Conservation (phyloP, 2,797 vertebrate genomes). For the Megalops cyprinoides region DNA sequence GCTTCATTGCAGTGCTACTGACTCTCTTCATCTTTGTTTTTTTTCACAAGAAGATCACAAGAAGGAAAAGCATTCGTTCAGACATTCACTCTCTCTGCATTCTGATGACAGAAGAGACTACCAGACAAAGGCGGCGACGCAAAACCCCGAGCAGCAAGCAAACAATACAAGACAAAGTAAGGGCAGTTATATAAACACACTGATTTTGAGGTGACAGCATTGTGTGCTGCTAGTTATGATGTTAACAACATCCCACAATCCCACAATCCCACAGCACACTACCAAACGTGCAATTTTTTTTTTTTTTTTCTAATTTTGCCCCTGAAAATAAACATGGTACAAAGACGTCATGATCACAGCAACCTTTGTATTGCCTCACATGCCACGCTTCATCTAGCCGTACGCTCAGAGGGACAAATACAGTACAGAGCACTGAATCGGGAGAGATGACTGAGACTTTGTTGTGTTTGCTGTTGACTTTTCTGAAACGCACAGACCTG, state of each 20-base stretch:
- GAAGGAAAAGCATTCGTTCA: background rate
- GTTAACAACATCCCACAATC: background rate
- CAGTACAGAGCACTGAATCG: background rate
- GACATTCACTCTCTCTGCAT: background rate
- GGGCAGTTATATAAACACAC: background rate
- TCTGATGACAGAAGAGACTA: background rate
- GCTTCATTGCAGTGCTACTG: constrained; percentile 46
- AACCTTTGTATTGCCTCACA: background rate
- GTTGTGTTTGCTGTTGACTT: too few relatives aligned
- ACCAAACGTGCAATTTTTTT: background rate
- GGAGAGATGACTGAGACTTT: background rate
- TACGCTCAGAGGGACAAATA: background rate
- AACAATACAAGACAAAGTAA: background rate
- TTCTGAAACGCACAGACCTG: too few relatives aligned
- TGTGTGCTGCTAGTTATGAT: background rate
- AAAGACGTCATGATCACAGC: background rate
- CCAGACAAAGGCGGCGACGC: background rate
- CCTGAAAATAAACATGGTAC: background rate
- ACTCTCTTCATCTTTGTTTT: constrained; percentile 38
- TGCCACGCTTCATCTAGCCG: background rate
- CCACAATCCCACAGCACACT: background rate
- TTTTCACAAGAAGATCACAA: background rate
- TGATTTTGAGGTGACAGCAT: background rate
- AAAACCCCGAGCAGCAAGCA: background rate
- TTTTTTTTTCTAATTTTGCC: background rate